Base-by-base conservation (phyloP, 1,140 invertebrate species). In the Nautilus pompilius region DNA sequence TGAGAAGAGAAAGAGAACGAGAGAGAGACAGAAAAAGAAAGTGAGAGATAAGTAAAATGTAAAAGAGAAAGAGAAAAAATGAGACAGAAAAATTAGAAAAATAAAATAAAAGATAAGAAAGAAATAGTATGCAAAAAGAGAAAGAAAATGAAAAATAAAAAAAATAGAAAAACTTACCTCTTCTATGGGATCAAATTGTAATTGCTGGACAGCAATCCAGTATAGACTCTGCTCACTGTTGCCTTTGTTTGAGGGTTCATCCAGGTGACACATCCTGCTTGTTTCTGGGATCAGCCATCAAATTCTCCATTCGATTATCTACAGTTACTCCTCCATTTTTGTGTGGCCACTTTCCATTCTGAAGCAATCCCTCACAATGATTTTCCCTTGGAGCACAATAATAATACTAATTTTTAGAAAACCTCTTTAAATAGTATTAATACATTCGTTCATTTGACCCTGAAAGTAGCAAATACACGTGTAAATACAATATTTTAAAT, bases 201-300 rank as follows among this genome's bases (percentile, higher is more conserved):
- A 63, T 64, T 86, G 85, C 62, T 84, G 82, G 22, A 86, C 84
- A 10, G 85, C 84, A 20, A 84, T 77, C 85, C 85, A 86, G 64
- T 86, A 86, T 15, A 86, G 66, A 58, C 79, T 81, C 69, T 82
- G 78, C 62, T 85, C 83, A 64, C 77, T 54, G 60, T 75, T 72
- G 61, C 41, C 66, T 58, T 76, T 78, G 34, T 63, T 71, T 10
- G 73, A 70, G 8, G 70, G 62, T 54, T 74, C 69, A n/a, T 65
- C 67, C 17, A 36, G 26, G 15, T n/a, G 36, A 15, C 41, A 29
- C n/a, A 41, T 49, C 13, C 54, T 48, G 26, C 61, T 65, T 32
- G 66, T 29, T 58, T 75, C 70, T 4, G 76, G 76, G 20, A 83
- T 78, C 45, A 85, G 70, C 29, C n/a, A 67, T 69, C 51, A 86